Evolutionary conservation across 2,797 vertebrate species (phyloP).

Genomic region (Ctenopoma kingsleyae): DNA sequence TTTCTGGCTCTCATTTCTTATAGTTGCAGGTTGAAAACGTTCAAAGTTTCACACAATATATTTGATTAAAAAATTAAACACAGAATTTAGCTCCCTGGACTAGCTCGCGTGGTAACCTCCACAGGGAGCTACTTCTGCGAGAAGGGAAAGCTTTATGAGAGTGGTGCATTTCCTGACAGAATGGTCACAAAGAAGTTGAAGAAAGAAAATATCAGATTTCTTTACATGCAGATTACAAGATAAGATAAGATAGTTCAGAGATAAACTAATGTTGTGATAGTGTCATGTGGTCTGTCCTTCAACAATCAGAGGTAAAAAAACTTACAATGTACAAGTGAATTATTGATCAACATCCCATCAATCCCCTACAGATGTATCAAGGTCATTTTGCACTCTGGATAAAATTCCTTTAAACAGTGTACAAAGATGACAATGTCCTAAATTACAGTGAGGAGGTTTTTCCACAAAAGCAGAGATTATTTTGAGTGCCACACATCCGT

Average conservation of each 20-base stretch:
- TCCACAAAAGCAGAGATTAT: conserved; percentile 18
- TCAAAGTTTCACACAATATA: too few relatives aligned
- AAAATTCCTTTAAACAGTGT: background rate
- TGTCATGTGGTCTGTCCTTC: background rate
- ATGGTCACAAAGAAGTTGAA: background rate
- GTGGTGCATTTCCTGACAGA: background rate
- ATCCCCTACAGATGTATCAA: conserved; percentile 2
- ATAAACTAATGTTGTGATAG: background rate
- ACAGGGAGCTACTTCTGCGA: background rate
- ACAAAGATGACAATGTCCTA: conserved; percentile 7
- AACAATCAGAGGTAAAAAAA: conserved; percentile 27
- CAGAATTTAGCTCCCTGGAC: background rate
- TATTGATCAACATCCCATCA: conserved; percentile 28
- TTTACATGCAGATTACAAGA: background rate
- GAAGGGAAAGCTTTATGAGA: conserved; percentile 12
- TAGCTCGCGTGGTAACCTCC: background rate
- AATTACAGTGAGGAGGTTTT: conserved; percentile 10
- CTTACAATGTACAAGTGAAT: conserved; percentile 1
- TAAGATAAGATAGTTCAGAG: background rate
- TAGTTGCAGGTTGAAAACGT: background rate
- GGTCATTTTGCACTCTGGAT: conserved; percentile 19
- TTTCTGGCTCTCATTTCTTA: background rate
- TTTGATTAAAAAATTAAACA: conserved; percentile 18
- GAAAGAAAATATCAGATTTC: background rate
- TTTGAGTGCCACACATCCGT: conserved; percentile 16